Base-by-base conservation (phyloP, 1,140 invertebrate genomes). In the Drosophila ananassae region DNA sequence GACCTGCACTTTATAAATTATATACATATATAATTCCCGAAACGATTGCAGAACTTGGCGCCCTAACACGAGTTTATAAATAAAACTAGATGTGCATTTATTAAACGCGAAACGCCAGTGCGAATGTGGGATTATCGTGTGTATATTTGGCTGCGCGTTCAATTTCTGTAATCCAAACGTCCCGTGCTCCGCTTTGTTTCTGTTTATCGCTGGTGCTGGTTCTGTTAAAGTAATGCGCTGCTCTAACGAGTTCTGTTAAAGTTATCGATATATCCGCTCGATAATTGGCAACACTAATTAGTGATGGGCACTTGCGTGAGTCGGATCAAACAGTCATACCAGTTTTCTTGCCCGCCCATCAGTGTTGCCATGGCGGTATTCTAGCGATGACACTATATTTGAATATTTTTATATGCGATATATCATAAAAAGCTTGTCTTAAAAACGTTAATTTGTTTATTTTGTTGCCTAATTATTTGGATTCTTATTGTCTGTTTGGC, bases 71-170 rank as follows among this genome's bases (percentile, higher is more conserved):
- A 55, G 80, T 83, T 83, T 83, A 83, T 83, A 79, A 84, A 84
- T 80, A 84, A 84, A 84, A 78, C 73, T 59, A 44, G 57, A 79
- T 54, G 46, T 81, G 71, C 79, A 82, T 83, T 81, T 83, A 73
- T 77, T 77, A 80, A 80, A 73, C 66, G 54, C 51, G 79, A 54
- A 22, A 22, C 44, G 68, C 47, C 51, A 46, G 21, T 67, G 64
- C 67, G 53, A 13, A 52, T 39, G 21, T 51, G 41, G 56, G 32
- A 47, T 46, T 47, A 24, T 61, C 72, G 61, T 68, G 64, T 77
- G 54, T 69, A 50, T 54, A 51, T 72, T 79, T 78, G 62, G 64
- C 60, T 78, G 72, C 76, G 78, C 76, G 78, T 67, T 66, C 54
- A 75, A 72, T 71, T 71, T 78, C 64, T 75, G 72, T 17, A 12